Evolutionary conservation across 2,797 vertebrate genomes (phyloP), one percentile per base, ranked within the genome.

Genomic region (Benthosema pterotum): DNA sequence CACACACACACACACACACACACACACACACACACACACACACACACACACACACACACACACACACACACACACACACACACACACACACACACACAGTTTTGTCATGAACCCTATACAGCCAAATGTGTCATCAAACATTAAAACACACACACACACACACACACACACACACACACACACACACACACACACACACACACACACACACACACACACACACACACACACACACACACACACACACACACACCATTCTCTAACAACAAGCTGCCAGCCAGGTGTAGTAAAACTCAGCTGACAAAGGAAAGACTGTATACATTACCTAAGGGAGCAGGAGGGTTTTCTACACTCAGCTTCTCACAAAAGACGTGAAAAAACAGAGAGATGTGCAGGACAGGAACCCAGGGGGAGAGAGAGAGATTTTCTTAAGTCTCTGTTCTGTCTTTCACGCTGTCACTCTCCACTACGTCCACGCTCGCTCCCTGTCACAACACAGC

Each of bases 191-290:
- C 43, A 46, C 12, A 18, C 38, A 56, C 16, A 16, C 28, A 55
- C 28, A 42, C 28, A 55, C 53, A 16, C 32, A 55, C 53, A 53
- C 52, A 53, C 14, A 53, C 12, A 14, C 18, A 32, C 32, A 38
- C 32, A 38, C 32, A 38, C 32, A 38, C 32, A 32, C 28, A 32
- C 28, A 32, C 28, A 32, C 28, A 32, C 28, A 32, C 28, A 32
- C 28, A 32, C 28, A 32, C 28, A 32, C 43, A 45, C 11, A 45
- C 45, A 5, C 5, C 12, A 15, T 46, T n/a, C n/a, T 46, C 45
- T 13, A 46, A 46, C 45, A 46, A 46, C 12, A n/a, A n/a, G n/a
- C 45, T 46, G 12, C n/a, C 45, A 46, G 12, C n/a, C 45, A 46
- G 12, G 13, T 46, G 5, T 13, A 14, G 14, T 46, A 15, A 46